Conservation (phyloP, 2,113 vertebrate genomes). For the Bathybates hornii region DNA sequence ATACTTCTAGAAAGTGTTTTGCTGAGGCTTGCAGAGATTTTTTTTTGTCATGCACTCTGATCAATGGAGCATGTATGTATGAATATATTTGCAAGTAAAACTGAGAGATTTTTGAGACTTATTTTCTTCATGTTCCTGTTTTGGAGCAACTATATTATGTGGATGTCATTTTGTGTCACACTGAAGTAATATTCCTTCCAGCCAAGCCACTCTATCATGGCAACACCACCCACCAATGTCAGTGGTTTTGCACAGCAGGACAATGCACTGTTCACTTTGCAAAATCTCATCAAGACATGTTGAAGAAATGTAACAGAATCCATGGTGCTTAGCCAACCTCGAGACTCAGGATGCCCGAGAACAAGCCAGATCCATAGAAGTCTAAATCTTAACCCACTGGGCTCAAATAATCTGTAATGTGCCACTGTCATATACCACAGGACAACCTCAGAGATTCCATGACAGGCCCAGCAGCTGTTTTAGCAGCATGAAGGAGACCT, state of each 20-base stretch:
- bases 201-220: neutral
- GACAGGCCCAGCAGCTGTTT: neutral
- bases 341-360: neutral
- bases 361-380: neutral
- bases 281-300: neutral
- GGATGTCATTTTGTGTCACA: neutral
- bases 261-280: neutral
- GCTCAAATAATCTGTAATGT: neutral
- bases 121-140: neutral
- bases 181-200: neutral
- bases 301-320: neutral
- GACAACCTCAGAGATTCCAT: neutral
- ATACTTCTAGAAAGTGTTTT: neutral
- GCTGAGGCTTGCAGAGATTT: neutral
- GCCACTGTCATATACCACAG: neutral
- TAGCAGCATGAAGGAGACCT: neutral
- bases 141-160: neutral
- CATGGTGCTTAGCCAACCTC: neutral
- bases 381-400: neutral
- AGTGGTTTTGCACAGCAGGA: neutral
- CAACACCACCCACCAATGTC: neutral
- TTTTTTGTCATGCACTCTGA: neutral
- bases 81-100: neutral
- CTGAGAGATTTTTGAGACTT: neutral
- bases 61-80: neutral